Evolutionary conservation across 2,113 vertebrate genomes (phyloP).

Genomic region (Bungarus multicinctus): DNA sequence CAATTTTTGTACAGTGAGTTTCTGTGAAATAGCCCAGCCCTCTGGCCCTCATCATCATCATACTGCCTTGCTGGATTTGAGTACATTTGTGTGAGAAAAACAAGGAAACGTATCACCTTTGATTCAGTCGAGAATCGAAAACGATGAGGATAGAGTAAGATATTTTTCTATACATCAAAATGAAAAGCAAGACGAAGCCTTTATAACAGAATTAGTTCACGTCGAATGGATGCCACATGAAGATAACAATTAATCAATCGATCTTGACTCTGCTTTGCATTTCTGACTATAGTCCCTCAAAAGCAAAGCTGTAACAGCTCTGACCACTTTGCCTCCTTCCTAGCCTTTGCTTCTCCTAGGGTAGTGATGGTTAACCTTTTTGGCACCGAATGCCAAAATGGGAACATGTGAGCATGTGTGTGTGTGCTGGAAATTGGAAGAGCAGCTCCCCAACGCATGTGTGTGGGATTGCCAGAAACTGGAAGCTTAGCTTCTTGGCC

Average conservation of each 20-base stretch:
- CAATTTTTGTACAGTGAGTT: neutral
- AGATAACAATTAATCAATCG: neutral
- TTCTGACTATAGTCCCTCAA: neutral
- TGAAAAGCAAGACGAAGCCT: neutral
- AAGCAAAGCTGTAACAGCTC: neutral
- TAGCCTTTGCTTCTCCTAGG: neutral
- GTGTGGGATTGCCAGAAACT: fast-evolving
- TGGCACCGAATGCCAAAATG: no score
- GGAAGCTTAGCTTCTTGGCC: no score
- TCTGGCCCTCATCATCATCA: neutral
- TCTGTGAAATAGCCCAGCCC: neutral
- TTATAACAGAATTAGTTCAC: neutral
- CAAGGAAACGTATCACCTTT: neutral
- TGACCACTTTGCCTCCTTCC: neutral
- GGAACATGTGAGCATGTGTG: no score
- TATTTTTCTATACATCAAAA: neutral
- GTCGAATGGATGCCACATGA: neutral
- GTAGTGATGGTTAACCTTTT: neutral
- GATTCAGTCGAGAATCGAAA: neutral
- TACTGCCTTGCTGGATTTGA: neutral
- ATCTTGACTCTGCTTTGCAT: neutral
- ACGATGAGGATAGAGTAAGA: neutral
- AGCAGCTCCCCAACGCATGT: no score
- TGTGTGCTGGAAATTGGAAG: no score
- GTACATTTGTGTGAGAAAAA: fast-evolving